Evolutionary conservation across 2,113 vertebrate genomes (phyloP).

Genomic region (Talpa occidentalis): DNA sequence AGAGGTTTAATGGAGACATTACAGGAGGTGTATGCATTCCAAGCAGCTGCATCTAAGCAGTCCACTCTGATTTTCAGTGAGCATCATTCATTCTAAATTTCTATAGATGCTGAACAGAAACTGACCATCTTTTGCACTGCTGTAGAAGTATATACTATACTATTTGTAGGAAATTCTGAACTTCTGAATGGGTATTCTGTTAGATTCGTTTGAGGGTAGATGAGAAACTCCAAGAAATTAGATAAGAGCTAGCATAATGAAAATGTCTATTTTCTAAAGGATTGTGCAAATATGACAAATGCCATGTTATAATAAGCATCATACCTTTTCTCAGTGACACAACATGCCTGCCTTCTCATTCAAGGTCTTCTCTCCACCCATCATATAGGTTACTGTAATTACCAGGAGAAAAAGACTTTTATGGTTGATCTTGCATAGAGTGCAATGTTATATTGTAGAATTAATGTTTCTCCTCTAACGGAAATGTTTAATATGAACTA

Average conservation of each 20-base stretch:
- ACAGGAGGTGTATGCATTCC: background rate
- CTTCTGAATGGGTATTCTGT: background rate
- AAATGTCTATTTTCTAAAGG: background rate
- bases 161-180: background rate
- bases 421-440: background rate
- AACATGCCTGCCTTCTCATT: background rate
- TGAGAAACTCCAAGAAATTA: background rate
- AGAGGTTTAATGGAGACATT: background rate
- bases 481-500: background rate
- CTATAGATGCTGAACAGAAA: background rate
- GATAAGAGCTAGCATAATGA: background rate
- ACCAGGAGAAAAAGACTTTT: background rate
- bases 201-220: background rate
- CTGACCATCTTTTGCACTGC: background rate
- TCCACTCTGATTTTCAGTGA: background rate
- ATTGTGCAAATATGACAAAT: background rate
- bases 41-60: background rate
- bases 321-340: background rate
- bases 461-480: background rate
- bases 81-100: background rate
- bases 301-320: background rate
- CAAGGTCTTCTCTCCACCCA: background rate
- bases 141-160: background rate
- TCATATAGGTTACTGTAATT: background rate
- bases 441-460: background rate